These are phyloP conservation scores for Brachyptera putata DNA, from an alignment of 2,888 invertebrate genomes.

Conservation along the genomic window DNA sequence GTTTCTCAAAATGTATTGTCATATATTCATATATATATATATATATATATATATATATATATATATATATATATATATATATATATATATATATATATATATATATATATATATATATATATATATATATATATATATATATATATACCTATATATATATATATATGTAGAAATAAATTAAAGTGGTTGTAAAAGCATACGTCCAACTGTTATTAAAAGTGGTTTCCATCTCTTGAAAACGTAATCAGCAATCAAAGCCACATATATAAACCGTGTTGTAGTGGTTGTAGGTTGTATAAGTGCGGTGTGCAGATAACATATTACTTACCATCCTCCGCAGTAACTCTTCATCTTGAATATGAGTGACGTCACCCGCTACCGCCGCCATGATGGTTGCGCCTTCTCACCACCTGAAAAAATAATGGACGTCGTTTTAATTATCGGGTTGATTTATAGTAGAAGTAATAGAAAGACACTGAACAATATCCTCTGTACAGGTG, in stretches of 20 bases:
- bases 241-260: background rate
- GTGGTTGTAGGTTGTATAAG: background rate
- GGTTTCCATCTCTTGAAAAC: too few species aligned
- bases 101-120: too few species aligned
- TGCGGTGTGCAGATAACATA: background rate
- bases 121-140: too few species aligned
- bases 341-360: conserved; percentile 71
- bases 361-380: conserved; percentile 56
- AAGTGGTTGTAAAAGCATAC: too few species aligned
- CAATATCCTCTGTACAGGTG: background rate
- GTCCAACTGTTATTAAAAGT: too few species aligned
- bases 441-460: background rate
- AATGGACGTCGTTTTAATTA: background rate
- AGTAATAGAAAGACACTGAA: background rate
- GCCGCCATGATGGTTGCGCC: conserved; percentile 39
- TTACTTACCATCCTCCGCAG: conserved; percentile 67
- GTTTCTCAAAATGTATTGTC: too few species aligned
- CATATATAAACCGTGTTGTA: background rate
- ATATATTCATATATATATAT: too few species aligned
- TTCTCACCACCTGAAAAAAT: conserved; percentile 11
- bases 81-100: too few species aligned
- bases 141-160: too few species aligned
- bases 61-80: too few species aligned
- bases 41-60: too few species aligned
- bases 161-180: too few species aligned